A percentile compares a stretch with the other conserved stretches of the same genome.
Evolutionary conservation across 2,888 invertebrate genomes (phyloP).

Genomic region (Macropis europaea): DNA sequence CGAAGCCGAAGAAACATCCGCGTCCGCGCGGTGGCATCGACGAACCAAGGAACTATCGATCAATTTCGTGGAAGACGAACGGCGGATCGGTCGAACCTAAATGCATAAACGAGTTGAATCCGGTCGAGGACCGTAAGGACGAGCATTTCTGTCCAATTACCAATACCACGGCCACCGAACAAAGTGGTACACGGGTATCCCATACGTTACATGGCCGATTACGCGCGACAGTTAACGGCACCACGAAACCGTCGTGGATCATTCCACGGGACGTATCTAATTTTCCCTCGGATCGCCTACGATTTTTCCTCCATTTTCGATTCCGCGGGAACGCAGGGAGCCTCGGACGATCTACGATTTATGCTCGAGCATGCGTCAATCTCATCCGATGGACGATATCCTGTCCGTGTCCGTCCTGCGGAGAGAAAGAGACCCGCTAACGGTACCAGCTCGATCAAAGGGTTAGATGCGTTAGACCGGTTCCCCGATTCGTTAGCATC

Average conservation of each 20-base stretch:
- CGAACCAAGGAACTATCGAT: no score
- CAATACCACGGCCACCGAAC: slow-evolving; percentile 36
- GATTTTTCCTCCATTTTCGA: slow-evolving; percentile 19
- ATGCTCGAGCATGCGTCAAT: slow-evolving; percentile 50
- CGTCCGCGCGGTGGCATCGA: no score
- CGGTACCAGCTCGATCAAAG: slow-evolving; percentile 54
- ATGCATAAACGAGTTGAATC: slow-evolving; percentile 6
- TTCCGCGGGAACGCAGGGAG: not conserved
- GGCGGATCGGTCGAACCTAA: not conserved
- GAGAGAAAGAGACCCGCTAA: slow-evolving; percentile 28
- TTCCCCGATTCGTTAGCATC: slow-evolving; percentile 54
- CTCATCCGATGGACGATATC: slow-evolving; percentile 50
- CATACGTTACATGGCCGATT: slow-evolving; percentile 49
- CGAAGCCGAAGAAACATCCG: not conserved
- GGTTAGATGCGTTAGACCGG: slow-evolving; percentile 41
- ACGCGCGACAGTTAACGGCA: slow-evolving; percentile 55
- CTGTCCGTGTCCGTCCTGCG: slow-evolving; percentile 26
- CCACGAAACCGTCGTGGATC: slow-evolving; percentile 7
- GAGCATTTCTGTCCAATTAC: slow-evolving; percentile 58
- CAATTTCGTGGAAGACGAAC: not conserved
- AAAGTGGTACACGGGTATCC: slow-evolving; percentile 30
- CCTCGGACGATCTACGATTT: slow-evolving; percentile 44
- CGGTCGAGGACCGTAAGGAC: slow-evolving; percentile 4
- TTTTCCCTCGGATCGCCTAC: slow-evolving; percentile 36
- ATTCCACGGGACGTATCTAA: slow-evolving; percentile 35